Conservation (phyloP, 2,113 vertebrate species). For the Syrrhaptes paradoxus region DNA sequence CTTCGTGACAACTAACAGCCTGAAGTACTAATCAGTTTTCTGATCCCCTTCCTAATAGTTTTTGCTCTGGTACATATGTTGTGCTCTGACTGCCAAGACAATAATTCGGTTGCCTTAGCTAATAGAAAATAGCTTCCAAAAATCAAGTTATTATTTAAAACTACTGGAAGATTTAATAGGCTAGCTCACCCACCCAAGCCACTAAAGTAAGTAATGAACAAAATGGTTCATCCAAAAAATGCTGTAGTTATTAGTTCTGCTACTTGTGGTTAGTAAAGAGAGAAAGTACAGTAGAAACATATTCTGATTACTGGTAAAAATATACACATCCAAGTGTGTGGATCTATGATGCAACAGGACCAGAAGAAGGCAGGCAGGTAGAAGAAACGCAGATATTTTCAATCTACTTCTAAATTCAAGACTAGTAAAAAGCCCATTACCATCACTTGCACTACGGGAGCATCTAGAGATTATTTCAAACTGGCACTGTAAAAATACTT, state of each 20-base stretch:
- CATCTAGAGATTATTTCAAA: not conserved
- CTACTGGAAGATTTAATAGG: not conserved
- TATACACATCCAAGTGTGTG: not conserved
- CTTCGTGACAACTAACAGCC: not conserved
- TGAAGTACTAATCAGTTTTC: not conserved
- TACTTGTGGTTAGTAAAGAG: not conserved
- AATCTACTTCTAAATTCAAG: not conserved
- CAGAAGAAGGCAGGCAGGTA: not conserved
- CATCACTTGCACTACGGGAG: not conserved
- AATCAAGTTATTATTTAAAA: not conserved
- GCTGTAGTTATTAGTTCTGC: not conserved
- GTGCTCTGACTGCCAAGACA: not conserved
- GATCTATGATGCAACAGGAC: not conserved
- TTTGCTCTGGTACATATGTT: not conserved
- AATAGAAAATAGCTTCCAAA: not conserved
- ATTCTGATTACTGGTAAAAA: not conserved
- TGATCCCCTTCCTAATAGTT: not conserved
- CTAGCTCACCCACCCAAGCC: not conserved
- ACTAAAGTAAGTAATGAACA: not conserved
- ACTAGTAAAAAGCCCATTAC: not conserved
- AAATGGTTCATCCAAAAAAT: not conserved
- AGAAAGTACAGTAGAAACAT: not conserved
- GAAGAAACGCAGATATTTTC: not conserved
- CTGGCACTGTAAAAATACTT: not conserved
- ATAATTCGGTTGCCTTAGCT: not conserved